phyloP scores from a whole-genome alignment of 2,888 invertebrate species.

The Holacanthella duospinosa region DNA sequence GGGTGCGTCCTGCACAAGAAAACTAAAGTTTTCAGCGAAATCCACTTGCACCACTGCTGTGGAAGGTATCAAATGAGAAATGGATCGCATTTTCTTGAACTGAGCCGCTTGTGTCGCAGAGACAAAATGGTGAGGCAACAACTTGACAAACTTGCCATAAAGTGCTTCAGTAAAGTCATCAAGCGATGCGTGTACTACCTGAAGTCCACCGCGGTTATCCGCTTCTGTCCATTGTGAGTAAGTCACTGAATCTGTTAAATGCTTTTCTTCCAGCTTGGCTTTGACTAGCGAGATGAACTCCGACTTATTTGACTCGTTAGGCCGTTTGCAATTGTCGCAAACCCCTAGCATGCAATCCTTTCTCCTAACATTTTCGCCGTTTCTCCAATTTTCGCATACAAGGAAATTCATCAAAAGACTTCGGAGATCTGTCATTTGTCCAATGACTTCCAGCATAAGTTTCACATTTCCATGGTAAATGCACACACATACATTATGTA shows the following conservation, averaged over 20 bases:
- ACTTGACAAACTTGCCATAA: background rate
- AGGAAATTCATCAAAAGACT: background rate
- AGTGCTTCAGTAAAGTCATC: background rate
- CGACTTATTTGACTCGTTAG: background rate
- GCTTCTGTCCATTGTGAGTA: background rate
- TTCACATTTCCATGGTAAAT: background rate
- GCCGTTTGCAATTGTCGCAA: background rate
- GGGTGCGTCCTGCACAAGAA: slow-evolving; percentile 31
- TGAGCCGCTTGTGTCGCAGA: slow-evolving; percentile 7
- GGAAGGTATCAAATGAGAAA: background rate
- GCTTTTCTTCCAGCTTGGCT: background rate
- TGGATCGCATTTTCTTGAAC: slow-evolving; percentile 3
- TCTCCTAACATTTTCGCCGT: background rate
- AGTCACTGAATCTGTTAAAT: background rate
- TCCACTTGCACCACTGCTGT: slow-evolving; percentile 24
- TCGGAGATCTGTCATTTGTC: background rate
- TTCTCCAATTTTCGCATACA: background rate
- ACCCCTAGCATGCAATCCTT: background rate
- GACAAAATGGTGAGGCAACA: slow-evolving; percentile 14
- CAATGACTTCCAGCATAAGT: background rate
- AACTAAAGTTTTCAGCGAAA: slow-evolving; percentile 34
- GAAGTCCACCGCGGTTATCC: background rate
- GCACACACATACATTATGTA: background rate
- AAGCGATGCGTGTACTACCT: background rate
- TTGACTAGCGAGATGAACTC: background rate